Evolutionary conservation across 2,888 invertebrate species (phyloP), one percentile per base, ranked within the genome.

Genomic region (Lasius fuliginosus): DNA sequence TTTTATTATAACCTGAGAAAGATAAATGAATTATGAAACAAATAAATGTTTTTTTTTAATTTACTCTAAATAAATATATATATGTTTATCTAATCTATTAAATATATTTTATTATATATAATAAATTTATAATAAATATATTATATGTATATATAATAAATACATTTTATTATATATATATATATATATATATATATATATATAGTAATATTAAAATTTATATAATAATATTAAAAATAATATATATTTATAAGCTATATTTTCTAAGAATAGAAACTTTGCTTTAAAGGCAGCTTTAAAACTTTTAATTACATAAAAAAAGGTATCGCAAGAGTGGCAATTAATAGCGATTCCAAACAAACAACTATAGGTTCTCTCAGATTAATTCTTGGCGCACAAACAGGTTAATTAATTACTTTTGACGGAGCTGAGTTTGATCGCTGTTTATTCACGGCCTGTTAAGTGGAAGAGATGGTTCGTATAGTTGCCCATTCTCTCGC

Each of bases 401-500:
- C 79, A 71, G 73, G 88, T 89, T 89, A 89, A 89, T 89, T 89
- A 89, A 89, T 89, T 89, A 89, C 86, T 89, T 89, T 86, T 53
- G 64, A 62, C 73, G 60, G 23, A 42, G 36, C 60, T 71, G 79
- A 46, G 46, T 60, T 81, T 71, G 79, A 81, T 71, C 79, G 79
- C 53, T 53, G 71, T 60, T 81, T 81, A 71, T 81, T 46, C 79
- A 60, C 73, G 33, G 73, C 60, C 60, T 60, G 60, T 71, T 60
- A 71, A 49, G 36, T 71, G 8, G 46, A 71, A 81, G 49, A 23
- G 53, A 56, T 12, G 46, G 58, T 60, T 71, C 30, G 27, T 12
- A 49, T 60, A 46, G 18, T 27, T 15, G 40, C 3, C 15, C 23
- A 8, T 64, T 30, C 27, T 12, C 8, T 12, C 9, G 1, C 3